A percentile compares a stretch with the other conserved stretches of the same genome.
Conservation (phyloP, 2,797 vertebrate genomes). For the Aselliscus stoliczkanus region DNA sequence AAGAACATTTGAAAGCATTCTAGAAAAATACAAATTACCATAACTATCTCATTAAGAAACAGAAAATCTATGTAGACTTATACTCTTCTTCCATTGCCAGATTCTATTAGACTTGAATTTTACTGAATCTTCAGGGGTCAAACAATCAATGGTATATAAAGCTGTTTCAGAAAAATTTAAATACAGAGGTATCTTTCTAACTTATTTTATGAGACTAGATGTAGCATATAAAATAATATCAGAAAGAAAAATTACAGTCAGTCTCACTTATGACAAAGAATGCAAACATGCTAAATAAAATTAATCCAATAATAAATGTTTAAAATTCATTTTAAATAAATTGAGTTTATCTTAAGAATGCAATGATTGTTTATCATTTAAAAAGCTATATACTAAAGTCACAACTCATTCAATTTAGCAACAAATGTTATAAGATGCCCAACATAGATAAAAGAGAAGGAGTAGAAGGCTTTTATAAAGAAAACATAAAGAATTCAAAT, state of each 20-base stretch:
- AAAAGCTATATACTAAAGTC: neutral
- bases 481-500: neutral
- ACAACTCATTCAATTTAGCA: neutral
- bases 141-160: neutral
- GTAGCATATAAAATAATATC: neutral
- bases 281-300: neutral
- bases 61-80: neutral
- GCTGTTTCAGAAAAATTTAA: neutral
- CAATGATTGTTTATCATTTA: neutral
- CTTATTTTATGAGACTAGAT: neutral
- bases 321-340: neutral
- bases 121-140: neutral
- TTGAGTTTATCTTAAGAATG: neutral
- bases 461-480: neutral
- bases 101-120: neutral
- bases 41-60: neutral
- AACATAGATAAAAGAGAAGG: neutral
- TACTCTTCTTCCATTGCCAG: neutral
- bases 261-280: neutral
- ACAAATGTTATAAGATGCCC: neutral
- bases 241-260: neutral
- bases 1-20: neutral
- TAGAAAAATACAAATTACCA: neutral
- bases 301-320: neutral
- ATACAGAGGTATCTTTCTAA: neutral